Conservation (phyloP, 1,140 invertebrate genomes). For the Octopus sinensis region DNA sequence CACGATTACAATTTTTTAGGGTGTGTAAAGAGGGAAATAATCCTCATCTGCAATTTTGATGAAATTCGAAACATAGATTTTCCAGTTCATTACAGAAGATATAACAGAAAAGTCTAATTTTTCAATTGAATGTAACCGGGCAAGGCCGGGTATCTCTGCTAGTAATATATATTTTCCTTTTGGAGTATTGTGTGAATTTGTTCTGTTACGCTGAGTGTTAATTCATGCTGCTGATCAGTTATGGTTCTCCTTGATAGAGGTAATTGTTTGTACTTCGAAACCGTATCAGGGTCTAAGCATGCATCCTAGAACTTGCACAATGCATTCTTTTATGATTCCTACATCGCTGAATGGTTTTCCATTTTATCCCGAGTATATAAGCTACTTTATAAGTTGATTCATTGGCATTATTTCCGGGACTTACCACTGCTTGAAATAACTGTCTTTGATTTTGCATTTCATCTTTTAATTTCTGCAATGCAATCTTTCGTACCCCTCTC, state of each 20-base stretch:
- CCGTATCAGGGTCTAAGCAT: background rate
- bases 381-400: conserved; percentile 12
- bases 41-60: too few species aligned
- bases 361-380: background rate
- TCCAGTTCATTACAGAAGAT: too few species aligned
- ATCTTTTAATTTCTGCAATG: conserved; percentile 4
- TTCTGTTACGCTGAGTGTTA: background rate
- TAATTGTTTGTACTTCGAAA: background rate
- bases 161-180: conserved; percentile 9
- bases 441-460: too few species aligned
- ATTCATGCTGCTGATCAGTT: conserved; percentile 5
- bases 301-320: background rate
- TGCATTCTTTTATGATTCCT: conserved; percentile 1
- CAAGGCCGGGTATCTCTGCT: too few species aligned
- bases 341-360: conserved; percentile 3
- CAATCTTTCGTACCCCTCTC: background rate
- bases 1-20: too few species aligned
- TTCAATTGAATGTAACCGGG: too few species aligned
- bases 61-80: too few species aligned
- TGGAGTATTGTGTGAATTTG: background rate
- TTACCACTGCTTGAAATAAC: conserved; percentile 11
- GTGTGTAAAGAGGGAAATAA: too few species aligned
- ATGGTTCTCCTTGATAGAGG: conserved; percentile 10
- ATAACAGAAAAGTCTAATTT: too few species aligned
- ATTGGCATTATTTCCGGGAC: background rate